phyloP scores from a whole-genome alignment of 53 echinoderm and acorn worm species.

The Actinopyga echinites region DNA sequence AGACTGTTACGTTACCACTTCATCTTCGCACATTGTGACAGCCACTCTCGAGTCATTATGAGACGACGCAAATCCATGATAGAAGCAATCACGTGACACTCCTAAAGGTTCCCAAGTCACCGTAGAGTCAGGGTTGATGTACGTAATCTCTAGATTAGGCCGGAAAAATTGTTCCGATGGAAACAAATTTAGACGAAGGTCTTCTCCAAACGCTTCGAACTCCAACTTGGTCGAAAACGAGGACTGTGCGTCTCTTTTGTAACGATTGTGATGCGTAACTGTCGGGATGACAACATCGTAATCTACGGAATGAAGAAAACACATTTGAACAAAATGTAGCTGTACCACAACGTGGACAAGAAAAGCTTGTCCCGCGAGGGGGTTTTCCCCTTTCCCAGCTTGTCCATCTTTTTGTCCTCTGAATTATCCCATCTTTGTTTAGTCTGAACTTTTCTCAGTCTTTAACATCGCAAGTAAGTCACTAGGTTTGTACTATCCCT shows the following conservation, averaged over 20 bases:
- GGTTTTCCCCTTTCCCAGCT: too few relatives aligned
- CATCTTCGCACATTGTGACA: neutral
- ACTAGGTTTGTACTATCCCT: too few relatives aligned
- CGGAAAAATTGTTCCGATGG: neutral
- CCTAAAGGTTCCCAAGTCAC: neutral
- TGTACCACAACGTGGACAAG: too few relatives aligned
- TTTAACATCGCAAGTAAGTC: too few relatives aligned
- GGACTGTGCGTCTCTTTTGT: neutral
- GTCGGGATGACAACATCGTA: constrained; percentile 2
- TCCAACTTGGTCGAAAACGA: neutral
- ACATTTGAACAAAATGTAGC: too few relatives aligned
- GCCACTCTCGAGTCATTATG: constrained; percentile 15
- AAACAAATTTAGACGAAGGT: constrained; percentile 8
- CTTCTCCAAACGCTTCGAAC: constrained; percentile 4
- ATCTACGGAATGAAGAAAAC: neutral
- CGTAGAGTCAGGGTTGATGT: neutral
- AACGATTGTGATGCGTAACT: neutral
- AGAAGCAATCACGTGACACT: constrained; percentile 8
- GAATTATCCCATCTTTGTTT: too few relatives aligned
- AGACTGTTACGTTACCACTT: neutral
- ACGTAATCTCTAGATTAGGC: neutral
- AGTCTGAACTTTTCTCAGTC: too few relatives aligned
- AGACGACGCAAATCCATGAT: neutral
- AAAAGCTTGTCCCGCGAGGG: too few relatives aligned
- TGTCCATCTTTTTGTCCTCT: too few relatives aligned